Conservation (phyloP, 2,888 invertebrate genomes). For the Tenthredo scrophulariae region DNA sequence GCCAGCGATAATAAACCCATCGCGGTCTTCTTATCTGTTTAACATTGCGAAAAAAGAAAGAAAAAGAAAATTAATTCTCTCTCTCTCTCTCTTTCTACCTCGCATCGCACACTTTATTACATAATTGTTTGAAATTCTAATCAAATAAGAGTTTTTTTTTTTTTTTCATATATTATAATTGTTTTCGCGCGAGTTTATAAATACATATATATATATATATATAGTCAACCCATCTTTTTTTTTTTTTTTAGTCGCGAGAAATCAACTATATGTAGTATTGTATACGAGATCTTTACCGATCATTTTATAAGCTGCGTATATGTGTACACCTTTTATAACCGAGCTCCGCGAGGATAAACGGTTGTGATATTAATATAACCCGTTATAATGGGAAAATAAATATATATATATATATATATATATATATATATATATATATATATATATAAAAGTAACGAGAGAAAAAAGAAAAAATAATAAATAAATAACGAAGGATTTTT, state of each 20-base stretch:
- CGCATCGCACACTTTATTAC: not conserved
- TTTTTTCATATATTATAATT: too few species aligned
- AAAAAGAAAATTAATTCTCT: too few species aligned
- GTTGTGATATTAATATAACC: not conserved
- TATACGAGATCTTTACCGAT: not conserved
- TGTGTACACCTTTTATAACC: not conserved
- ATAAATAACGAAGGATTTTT: not conserved
- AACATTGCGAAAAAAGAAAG: not conserved
- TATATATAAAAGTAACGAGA: not conserved
- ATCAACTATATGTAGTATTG: too few species aligned
- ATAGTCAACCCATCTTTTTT: too few species aligned
- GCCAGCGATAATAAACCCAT: not conserved
- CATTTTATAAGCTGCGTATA: not conserved
- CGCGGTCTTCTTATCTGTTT: not conserved
- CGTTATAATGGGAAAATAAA: not conserved
- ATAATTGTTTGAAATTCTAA: too few species aligned
- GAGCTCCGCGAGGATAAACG: not conserved
- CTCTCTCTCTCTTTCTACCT: not conserved
- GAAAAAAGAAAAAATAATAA: not conserved
- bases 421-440: too few species aligned
- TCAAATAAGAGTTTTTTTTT: too few species aligned
- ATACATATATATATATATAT: too few species aligned
- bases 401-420: too few species aligned
- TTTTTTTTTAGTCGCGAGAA: too few species aligned
- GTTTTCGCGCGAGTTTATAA: too few species aligned